phyloP scores from a whole-genome alignment of 2,888 invertebrate species.

The Papilio elwesi region DNA sequence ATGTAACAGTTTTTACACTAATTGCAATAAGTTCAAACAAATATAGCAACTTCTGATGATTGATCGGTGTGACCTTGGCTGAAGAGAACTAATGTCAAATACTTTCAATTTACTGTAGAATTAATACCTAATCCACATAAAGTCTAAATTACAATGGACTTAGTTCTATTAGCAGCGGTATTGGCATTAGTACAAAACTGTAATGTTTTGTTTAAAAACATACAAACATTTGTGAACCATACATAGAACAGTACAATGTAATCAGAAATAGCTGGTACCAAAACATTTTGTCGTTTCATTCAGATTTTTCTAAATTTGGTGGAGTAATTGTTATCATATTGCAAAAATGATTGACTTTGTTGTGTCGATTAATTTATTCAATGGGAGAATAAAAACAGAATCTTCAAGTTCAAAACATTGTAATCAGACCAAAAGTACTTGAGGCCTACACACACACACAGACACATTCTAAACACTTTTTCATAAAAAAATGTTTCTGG shows the following conservation, averaged over 20 bases:
- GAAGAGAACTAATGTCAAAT: background rate
- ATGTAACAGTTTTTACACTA: background rate
- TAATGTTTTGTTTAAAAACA: constrained; percentile 29
- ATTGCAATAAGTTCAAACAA: background rate
- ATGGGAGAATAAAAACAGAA: too few species aligned
- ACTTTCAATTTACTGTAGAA: constrained; percentile 15
- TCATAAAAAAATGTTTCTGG: too few species aligned
- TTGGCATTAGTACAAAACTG: constrained; percentile 31
- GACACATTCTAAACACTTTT: too few species aligned
- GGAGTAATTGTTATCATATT: too few species aligned
- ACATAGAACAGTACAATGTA: background rate
- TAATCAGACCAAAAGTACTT: too few species aligned
- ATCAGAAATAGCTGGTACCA: background rate
- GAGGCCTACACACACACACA: too few species aligned
- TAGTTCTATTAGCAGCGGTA: background rate
- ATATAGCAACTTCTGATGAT: background rate
- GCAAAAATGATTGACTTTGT: too few species aligned
- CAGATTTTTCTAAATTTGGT: too few species aligned
- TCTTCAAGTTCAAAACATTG: too few species aligned
- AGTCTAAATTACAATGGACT: constrained; percentile 24
- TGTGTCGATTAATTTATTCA: too few species aligned
- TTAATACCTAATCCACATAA: background rate
- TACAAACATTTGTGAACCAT: background rate
- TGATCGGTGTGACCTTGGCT: constrained; percentile 6
- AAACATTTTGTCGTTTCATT: too few species aligned